Evolutionary conservation across 2,113 vertebrate species (phyloP).

Genomic region (Lasiurus borealis): DNA sequence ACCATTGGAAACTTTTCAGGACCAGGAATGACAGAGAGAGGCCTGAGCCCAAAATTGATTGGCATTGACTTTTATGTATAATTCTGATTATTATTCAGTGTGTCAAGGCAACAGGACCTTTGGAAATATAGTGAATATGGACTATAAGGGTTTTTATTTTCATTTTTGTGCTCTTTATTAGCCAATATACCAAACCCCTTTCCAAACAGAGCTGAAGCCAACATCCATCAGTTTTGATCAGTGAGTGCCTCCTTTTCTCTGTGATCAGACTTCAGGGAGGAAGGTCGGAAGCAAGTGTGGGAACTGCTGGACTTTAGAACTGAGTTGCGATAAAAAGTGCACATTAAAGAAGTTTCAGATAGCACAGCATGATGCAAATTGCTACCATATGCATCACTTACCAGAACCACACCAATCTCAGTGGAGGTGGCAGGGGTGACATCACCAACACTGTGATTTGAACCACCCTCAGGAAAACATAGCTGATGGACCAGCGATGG

Average conservation of each 20-base stretch:
- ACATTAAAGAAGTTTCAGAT: constrained; percentile 1
- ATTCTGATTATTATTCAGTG: neutral
- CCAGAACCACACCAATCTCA: neutral
- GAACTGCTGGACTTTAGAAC: neutral
- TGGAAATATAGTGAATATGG: neutral
- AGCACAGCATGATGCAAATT: neutral
- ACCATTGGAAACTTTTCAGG: neutral
- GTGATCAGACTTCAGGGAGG: neutral
- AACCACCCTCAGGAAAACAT: neutral
- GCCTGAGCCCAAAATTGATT: neutral
- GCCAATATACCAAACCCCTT: neutral
- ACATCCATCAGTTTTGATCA: neutral
- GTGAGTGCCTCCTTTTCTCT: neutral
- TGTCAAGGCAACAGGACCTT: neutral
- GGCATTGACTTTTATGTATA: neutral
- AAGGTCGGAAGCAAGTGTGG: neutral
- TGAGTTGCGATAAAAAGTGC: neutral
- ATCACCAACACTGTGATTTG: neutral
- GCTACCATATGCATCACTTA: neutral
- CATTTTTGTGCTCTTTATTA: neutral
- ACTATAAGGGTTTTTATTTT: neutral
- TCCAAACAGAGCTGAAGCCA: neutral
- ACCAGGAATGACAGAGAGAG: neutral
- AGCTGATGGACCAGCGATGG: neutral
- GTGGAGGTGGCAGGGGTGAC: neutral